Evolutionary conservation across 1,140 invertebrate genomes (phyloP).

Genomic region (Mesaphorura yosii): DNA sequence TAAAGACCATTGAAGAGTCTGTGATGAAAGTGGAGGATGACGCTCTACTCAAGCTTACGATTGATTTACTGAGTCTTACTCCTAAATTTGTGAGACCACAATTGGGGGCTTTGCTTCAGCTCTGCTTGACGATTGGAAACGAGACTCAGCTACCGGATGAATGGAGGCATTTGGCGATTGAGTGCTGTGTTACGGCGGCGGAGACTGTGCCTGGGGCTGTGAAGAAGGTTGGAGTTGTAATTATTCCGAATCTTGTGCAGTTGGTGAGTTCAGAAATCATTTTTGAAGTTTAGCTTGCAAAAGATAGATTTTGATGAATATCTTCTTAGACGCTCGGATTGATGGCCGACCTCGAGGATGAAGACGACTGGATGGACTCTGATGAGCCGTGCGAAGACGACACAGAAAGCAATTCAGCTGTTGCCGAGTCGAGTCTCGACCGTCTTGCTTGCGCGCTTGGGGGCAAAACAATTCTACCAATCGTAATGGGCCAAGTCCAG

Average conservation of each 20-base stretch:
- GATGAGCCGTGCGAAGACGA: constrained; percentile 75
- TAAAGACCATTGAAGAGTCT: constrained; percentile 61
- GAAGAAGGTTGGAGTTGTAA: constrained; percentile 70
- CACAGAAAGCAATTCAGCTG: constrained; percentile 82
- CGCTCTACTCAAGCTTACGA: constrained; percentile 74
- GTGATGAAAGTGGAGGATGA: constrained; percentile 80
- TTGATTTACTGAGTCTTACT: constrained; percentile 83
- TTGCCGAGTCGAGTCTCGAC: constrained; percentile 92
- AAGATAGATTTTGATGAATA: not conserved
- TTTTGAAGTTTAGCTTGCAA: constrained; percentile 12
- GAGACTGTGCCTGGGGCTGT: constrained; percentile 94
- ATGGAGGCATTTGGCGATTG: constrained; percentile 81
- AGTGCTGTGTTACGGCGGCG: constrained; percentile 85
- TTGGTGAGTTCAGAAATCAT: constrained; percentile 30
- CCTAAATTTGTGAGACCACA: constrained; percentile 85
- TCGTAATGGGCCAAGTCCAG: constrained; percentile 73
- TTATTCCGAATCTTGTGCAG: constrained; percentile 46
- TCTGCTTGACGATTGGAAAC: constrained; percentile 52
- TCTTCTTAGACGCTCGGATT: constrained; percentile 40
- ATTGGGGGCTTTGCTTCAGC: constrained; percentile 71
- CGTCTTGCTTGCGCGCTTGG: constrained; percentile 89
- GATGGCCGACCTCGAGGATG: constrained; percentile 96
- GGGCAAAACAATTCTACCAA: constrained; percentile 85
- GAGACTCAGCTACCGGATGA: constrained; percentile 14
- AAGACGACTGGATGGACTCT: constrained; percentile 65